Conservation (phyloP, 2,113 vertebrate species). For the Erpornis zantholeuca region DNA sequence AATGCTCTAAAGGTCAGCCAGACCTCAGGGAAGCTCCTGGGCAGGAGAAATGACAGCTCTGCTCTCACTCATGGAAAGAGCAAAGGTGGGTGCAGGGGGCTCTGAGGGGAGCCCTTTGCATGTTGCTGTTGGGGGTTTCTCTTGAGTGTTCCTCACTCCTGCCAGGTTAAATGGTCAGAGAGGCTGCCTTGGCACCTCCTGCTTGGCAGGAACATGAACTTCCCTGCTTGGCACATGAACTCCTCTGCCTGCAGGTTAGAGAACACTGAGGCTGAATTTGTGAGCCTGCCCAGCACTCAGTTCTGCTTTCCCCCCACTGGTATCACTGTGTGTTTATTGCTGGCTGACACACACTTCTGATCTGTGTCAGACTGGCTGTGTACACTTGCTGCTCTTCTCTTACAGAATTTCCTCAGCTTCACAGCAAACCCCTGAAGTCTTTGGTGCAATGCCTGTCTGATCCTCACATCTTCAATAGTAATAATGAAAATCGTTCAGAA, state of each 20-base stretch:
- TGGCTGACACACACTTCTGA: neutral
- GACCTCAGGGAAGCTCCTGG: neutral
- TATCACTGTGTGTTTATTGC: neutral
- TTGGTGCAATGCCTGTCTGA: neutral
- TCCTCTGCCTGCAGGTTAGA: neutral
- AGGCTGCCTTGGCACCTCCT: neutral
- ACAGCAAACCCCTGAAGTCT: neutral
- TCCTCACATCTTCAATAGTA: neutral
- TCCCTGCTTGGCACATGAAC: neutral
- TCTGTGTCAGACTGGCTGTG: neutral
- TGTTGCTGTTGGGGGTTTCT: neutral
- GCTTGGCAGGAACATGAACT: too few species aligned
- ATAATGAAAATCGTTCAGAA: neutral
- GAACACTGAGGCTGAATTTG: neutral
- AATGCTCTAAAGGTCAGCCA: neutral
- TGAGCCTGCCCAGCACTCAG: neutral
- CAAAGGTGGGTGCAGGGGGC: neutral
- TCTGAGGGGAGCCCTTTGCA: neutral
- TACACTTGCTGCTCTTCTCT: neutral
- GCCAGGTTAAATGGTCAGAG: neutral
- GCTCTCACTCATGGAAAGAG: neutral
- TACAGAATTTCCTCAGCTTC: neutral
- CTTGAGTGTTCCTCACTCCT: neutral
- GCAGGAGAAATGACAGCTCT: neutral
- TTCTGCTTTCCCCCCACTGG: neutral